phyloP scores from a whole-genome alignment of 2,113 vertebrate species.

The Corythoichthys intestinalis region DNA sequence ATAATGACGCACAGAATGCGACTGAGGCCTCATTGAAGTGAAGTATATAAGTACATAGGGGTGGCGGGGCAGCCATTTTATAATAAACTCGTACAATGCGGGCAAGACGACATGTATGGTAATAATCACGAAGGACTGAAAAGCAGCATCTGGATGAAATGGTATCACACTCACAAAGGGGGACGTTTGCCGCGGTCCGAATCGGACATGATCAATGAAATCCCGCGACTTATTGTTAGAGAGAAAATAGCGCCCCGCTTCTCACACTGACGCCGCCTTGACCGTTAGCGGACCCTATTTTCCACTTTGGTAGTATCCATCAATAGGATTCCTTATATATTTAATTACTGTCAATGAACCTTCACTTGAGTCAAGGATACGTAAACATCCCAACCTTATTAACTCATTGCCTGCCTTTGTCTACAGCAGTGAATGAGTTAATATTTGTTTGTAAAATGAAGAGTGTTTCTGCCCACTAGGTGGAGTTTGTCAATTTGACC shows the following conservation, averaged over 20 bases:
- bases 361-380: constrained; percentile 30
- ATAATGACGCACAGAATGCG: neutral
- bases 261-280: constrained; percentile 37
- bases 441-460: constrained; percentile 6
- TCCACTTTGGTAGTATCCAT: constrained; percentile 1
- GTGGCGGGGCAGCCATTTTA: constrained; percentile 1
- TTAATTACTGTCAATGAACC: constrained; percentile 34
- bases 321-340: constrained; percentile 14
- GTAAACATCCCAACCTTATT: constrained; percentile 5
- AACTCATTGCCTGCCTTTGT: too few species aligned
- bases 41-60: neutral
- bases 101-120: neutral
- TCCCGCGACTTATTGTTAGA: neutral
- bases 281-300: constrained; percentile 9
- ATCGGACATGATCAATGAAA: constrained; percentile 10
- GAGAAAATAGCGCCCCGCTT: neutral
- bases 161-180: constrained; percentile 3
- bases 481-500: neutral
- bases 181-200: neutral
- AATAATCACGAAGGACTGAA: neutral
- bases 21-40: constrained; percentile 4
- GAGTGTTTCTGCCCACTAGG: neutral
- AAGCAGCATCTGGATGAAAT: constrained; percentile 21
- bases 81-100: neutral
- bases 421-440: too few species aligned